Conservation (phyloP, 2,888 invertebrate genomes). For the Drosophila koepferae region DNA sequence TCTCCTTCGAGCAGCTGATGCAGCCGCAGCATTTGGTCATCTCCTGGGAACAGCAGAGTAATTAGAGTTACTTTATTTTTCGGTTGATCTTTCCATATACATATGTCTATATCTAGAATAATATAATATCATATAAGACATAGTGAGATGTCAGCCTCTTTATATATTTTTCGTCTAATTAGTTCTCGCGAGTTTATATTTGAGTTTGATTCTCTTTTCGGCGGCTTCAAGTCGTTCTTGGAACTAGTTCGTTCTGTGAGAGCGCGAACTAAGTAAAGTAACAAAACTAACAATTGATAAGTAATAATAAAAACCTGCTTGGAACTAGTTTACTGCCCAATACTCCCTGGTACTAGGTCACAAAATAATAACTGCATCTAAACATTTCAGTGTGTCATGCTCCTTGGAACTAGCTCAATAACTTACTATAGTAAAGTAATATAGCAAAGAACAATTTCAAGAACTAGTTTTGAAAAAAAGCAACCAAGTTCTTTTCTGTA, state of each 20-base stretch:
- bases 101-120: background rate
- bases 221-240: background rate
- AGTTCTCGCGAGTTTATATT: background rate
- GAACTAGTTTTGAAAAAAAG: too few relatives aligned
- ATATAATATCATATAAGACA: background rate
- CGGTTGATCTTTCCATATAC: background rate
- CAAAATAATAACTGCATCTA: background rate
- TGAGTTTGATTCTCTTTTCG: background rate
- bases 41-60: constrained; percentile 55
- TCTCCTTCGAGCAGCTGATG: constrained; percentile 89
- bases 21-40: constrained; percentile 86
- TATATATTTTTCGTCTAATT: background rate
- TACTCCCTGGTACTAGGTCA: background rate
- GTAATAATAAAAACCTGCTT: background rate
- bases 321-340: background rate
- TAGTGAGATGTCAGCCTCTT: too few relatives aligned
- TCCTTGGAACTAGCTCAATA: background rate
- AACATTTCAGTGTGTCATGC: too few relatives aligned
- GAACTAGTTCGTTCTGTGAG: background rate
- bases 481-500: background rate
- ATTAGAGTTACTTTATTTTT: background rate
- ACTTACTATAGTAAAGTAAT: background rate
- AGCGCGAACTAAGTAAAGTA: too few relatives aligned
- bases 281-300: background rate
- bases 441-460: background rate